phyloP scores from a whole-genome alignment of 2,888 invertebrate genomes.

The Agrilus biguttatus region DNA sequence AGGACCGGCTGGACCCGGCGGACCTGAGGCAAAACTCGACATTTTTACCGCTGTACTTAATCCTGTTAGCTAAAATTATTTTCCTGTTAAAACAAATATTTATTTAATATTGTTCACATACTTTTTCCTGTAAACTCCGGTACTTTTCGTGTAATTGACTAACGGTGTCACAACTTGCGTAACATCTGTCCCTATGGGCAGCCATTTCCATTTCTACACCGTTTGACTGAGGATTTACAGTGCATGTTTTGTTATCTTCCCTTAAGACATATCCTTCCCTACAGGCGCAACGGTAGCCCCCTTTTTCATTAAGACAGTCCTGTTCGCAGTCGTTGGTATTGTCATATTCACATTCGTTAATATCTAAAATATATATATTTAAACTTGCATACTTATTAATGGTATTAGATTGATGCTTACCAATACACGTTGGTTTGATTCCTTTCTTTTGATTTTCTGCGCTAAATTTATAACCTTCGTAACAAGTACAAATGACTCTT shows the following conservation, averaged over 20 bases:
- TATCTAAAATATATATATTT: constrained; percentile 27
- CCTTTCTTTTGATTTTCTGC: constrained; percentile 41
- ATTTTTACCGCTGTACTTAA: constrained; percentile 37
- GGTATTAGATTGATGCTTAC: no score
- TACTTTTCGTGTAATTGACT: constrained; percentile 41
- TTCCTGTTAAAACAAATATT: background rate
- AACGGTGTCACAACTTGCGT: constrained; percentile 48
- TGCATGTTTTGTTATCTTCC: constrained; percentile 43
- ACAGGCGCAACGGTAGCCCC: constrained; percentile 46
- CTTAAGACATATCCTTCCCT: constrained; percentile 36
- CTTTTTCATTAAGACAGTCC: constrained; percentile 45
- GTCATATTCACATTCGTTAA: constrained; percentile 38
- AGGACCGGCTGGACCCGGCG: constrained; percentile 34
- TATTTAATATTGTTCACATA: constrained; percentile 9
- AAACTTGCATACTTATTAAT: no score
- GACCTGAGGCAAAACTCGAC: constrained; percentile 38
- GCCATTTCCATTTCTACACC: constrained; percentile 15
- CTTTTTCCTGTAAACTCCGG: constrained; percentile 36
- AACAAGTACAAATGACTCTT: constrained; percentile 50
- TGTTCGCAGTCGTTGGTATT: constrained; percentile 51
- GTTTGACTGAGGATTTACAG: constrained; percentile 11
- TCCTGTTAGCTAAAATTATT: constrained; percentile 30
- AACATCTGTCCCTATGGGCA: constrained; percentile 40
- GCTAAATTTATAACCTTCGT: constrained; percentile 45
- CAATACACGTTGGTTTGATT: constrained; percentile 46